phyloP scores from a whole-genome alignment of 2,888 invertebrate species.

The Hydropsyche betteni region DNA sequence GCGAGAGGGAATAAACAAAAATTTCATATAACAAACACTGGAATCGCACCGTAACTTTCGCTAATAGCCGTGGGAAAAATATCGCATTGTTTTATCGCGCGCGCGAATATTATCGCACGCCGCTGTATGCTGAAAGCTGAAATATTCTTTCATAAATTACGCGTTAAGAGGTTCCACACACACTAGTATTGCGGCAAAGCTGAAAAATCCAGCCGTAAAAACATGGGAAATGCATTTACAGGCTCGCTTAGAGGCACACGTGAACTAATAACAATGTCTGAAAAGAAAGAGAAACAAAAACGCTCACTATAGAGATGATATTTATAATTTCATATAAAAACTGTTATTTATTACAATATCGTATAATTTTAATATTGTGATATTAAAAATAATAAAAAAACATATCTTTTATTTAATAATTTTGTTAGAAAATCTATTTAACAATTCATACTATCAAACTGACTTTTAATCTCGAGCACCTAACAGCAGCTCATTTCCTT shows the following conservation, averaged over 20 bases:
- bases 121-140: constrained; percentile 30
- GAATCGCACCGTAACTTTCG: background rate
- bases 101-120: constrained; percentile 11
- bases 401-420: too few species aligned
- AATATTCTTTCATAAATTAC: constrained; percentile 38
- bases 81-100: constrained; percentile 22
- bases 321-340: too few species aligned
- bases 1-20: too few species aligned
- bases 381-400: too few species aligned
- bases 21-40: too few species aligned
- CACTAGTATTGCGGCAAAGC: constrained; percentile 31
- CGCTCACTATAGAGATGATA: background rate
- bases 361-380: too few species aligned
- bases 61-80: constrained; percentile 17
- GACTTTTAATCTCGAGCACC: too few species aligned
- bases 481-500: too few species aligned
- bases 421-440: too few species aligned
- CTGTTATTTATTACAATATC: too few species aligned
- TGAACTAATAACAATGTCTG: constrained; percentile 35
- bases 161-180: constrained; percentile 20
- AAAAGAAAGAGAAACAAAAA: constrained; percentile 19
- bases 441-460: too few species aligned
- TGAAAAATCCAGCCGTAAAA: constrained; percentile 43
- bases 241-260: constrained; percentile 18
- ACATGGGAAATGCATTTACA: constrained; percentile 44